Conservation (phyloP, 2,797 vertebrate species). For the Onychomys arenicola region DNA sequence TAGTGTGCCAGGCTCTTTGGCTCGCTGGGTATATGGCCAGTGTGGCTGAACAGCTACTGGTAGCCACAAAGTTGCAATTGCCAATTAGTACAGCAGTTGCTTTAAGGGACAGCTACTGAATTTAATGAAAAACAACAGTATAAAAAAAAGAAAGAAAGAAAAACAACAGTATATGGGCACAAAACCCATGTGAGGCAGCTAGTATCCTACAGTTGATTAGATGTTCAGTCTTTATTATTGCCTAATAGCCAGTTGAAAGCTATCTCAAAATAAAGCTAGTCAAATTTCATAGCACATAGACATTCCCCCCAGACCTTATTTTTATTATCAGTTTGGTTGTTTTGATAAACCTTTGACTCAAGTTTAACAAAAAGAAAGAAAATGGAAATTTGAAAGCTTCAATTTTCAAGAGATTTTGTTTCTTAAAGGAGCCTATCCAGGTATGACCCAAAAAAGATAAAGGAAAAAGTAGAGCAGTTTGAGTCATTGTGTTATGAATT, state of each 20-base stretch:
- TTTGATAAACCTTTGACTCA: neutral
- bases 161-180: neutral
- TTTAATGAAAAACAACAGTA: no score
- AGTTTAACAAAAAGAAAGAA: conserved; percentile 44
- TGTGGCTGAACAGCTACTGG: neutral
- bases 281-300: neutral
- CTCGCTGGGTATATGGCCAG: neutral
- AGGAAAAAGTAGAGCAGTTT: neutral
- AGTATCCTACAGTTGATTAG: neutral
- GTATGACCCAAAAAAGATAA: neutral
- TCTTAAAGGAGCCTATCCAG: neutral
- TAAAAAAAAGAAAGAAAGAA: no score
- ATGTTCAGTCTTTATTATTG: neutral
- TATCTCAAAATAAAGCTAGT: neutral
- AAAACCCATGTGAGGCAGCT: neutral
- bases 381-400: conserved; percentile 20
- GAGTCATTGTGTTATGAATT: neutral
- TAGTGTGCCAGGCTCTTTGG: neutral
- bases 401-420: conserved; percentile 36
- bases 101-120: neutral
- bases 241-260: neutral
- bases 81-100: neutral
- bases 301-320: neutral
- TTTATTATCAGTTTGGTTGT: neutral
- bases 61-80: neutral